Conservation (phyloP, 2,113 vertebrate genomes). For the Aythya baeri region DNA sequence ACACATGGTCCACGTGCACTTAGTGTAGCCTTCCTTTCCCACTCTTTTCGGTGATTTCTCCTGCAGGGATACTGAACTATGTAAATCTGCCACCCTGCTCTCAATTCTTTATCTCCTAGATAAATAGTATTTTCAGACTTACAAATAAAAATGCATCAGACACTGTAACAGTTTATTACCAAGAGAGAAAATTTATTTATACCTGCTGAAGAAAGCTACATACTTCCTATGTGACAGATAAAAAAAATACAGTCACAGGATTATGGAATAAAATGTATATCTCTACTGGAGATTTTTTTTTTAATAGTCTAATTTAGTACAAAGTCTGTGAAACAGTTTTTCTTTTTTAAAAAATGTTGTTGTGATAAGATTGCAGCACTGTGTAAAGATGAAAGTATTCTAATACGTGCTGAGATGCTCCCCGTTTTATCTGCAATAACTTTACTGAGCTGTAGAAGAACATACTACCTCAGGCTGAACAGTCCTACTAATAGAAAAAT, state of each 20-base stretch:
- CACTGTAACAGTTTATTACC: not conserved
- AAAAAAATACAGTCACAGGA: not conserved
- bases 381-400: not conserved
- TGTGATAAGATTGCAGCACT: not conserved
- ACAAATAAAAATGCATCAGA: not conserved
- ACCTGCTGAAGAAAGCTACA: not conserved
- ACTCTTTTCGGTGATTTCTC: fast-evolving
- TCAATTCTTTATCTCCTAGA: not conserved
- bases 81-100: not conserved
- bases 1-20: fast-evolving
- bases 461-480: not conserved
- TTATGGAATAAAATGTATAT: not conserved
- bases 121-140: not conserved
- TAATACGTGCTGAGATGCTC: not conserved
- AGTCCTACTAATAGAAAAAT: not conserved
- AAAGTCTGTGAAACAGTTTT: not conserved
- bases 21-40: not conserved
- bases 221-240: not conserved
- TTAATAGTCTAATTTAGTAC: not conserved
- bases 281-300: not conserved
- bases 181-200: not conserved
- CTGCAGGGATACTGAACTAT: not conserved
- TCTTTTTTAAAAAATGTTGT: not conserved
- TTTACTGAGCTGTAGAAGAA: not conserved
- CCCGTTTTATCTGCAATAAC: not conserved